Evolutionary conservation across 2,113 vertebrate species (phyloP).

Genomic region (Odobenus rosmarus): DNA sequence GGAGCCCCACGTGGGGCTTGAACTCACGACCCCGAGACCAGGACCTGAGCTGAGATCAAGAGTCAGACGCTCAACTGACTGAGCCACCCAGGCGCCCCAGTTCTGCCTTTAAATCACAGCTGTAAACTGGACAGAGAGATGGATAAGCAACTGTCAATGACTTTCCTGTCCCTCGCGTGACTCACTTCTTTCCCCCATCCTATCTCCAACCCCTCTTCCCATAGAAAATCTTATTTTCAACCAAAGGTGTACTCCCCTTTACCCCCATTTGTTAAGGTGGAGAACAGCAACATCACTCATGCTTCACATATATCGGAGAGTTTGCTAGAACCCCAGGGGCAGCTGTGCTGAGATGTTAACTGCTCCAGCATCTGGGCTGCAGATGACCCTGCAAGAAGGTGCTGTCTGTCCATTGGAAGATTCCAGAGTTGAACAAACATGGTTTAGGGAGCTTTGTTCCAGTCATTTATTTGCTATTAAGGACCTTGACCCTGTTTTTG

Average conservation of each 20-base stretch:
- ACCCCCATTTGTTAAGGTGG: background rate
- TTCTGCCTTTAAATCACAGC: background rate
- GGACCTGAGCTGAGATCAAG: background rate
- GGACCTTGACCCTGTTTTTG: constrained; percentile 24
- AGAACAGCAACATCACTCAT: background rate
- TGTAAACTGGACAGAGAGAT: background rate
- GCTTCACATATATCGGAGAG: background rate
- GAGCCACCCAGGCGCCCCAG: background rate
- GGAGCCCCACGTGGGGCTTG: background rate
- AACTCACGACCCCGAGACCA: background rate
- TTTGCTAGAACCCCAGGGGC: background rate
- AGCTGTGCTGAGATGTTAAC: background rate
- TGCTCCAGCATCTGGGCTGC: background rate
- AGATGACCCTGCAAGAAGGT: background rate
- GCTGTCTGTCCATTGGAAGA: background rate
- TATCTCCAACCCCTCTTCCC: background rate
- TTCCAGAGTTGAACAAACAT: background rate
- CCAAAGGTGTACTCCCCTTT: background rate
- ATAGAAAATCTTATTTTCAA: background rate
- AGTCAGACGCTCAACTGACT: background rate
- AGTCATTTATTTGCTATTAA: background rate
- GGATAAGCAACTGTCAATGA: background rate
- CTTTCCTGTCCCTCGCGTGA: background rate
- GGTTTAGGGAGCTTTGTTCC: background rate
- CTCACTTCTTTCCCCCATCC: background rate